Evolutionary conservation across 2,888 invertebrate species (phyloP).

Genomic region (Lamellibrachia columna): DNA sequence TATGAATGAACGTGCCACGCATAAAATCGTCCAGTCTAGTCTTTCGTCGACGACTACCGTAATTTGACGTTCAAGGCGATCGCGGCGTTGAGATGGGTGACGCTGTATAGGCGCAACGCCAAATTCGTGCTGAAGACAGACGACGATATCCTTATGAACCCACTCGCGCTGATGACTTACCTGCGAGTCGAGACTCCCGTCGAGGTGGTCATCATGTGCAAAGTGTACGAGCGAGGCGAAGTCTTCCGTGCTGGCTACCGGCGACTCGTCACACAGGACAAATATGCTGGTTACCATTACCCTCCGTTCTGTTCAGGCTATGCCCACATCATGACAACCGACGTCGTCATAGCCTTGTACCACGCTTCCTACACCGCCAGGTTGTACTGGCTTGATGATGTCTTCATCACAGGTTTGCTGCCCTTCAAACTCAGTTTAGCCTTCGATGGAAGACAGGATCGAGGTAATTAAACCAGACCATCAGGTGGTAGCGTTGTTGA

Average conservation of each 20-base stretch:
- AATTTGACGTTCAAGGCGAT: conserved; percentile 66
- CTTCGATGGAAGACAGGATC: not conserved
- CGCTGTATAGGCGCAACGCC: conserved; percentile 55
- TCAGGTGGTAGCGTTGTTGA: not conserved
- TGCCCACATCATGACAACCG: not conserved
- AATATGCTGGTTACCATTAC: not conserved
- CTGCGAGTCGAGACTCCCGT: not conserved
- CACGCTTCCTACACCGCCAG: not conserved
- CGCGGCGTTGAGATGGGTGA: conserved; percentile 64
- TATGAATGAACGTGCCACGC: too few species aligned
- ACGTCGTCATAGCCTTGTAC: conserved; percentile 22
- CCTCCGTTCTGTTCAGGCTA: not conserved
- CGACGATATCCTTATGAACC: conserved; percentile 66
- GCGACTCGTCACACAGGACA: not conserved
- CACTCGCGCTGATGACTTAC: conserved; percentile 61
- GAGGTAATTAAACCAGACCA: not conserved
- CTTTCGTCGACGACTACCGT: conserved; percentile 62
- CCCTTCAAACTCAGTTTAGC: not conserved
- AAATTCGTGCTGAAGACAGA: conserved; percentile 64
- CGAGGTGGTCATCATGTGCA: not conserved
- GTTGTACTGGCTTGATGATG: not conserved
- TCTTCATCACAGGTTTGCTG: not conserved
- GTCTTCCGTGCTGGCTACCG: not conserved
- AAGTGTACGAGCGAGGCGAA: not conserved
- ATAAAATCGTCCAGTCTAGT: conserved; percentile 46